Base-by-base conservation (phyloP, 2,113 vertebrate genomes). In the Takifugu bimaculatus region DNA sequence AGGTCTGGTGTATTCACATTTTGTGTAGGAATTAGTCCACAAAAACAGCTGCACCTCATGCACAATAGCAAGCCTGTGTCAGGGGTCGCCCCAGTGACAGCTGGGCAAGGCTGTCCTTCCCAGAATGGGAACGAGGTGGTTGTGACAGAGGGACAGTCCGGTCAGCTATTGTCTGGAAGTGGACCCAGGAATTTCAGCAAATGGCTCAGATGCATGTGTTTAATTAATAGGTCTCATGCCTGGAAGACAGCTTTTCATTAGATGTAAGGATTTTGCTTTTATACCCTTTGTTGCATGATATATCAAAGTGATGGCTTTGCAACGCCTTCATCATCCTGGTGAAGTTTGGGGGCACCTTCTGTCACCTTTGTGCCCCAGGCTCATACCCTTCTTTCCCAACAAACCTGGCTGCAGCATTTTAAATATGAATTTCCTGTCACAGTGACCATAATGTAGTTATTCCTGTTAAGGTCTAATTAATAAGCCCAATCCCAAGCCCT, bases 21-120 rank as follows among this genome's bases (percentile, higher is more conserved):
- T 51, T 81, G 72, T 66, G 67, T n/a, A 50, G 60, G 70, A 75
- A 86, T 89, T 86, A 83, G 72, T 54, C 14, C 42, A 51, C 51
- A 35, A 20, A 78, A 72, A 81, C 88, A 90, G 88, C 86, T 90
- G 89, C 70, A 63, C 53, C 57, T 60, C 65, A 57, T 3, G 62
- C 74, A 90, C 88, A 91, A 91, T 90, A 79, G 79, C 54, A 9
- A 78, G 83, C 85, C 74, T 91, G 90, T 90, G 75, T 62, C 43
- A 68, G 5, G 56, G 54, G 77, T 9, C 39, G 68, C 51, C 76
- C 66, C 47, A 63, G 60, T 11, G 64, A 88, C 90, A 90, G 90
- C 87, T 90, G 88, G 63, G 63, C 42, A 26, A 50, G 57, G 68
- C 77, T 78, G 63, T 60, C 55, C 56, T 60, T 57, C 27, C 15